Percentiles rank a stretch among this genome's conserved stretches.
These are phyloP conservation scores for Pangasius larnaudii DNA, from an alignment of 2,797 vertebrate species.

Conservation along the genomic window DNA sequence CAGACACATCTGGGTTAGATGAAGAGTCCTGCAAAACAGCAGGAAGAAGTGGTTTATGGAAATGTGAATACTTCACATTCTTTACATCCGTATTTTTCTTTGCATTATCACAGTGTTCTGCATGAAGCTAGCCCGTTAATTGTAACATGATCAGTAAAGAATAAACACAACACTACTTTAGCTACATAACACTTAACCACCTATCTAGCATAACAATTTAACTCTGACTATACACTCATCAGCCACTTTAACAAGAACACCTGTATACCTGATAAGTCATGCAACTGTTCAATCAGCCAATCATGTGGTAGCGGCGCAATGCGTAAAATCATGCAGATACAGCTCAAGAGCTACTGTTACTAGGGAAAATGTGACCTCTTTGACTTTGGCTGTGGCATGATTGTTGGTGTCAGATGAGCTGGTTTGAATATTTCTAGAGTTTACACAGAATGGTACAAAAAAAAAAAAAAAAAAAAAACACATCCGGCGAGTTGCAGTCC, in stretches of 20 bases:
- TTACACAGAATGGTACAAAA: not conserved
- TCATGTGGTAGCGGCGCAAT: not conserved
- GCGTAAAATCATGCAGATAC: not conserved
- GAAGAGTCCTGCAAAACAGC: constrained; percentile 81
- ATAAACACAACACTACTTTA: not conserved
- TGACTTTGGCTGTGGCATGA: not conserved
- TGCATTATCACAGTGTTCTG: not conserved
- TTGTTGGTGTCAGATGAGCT: not conserved
- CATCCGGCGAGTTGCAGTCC: not conserved
- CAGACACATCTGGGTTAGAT: constrained; percentile 88
- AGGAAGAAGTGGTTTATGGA: not conserved
- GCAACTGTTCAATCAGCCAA: not conserved
- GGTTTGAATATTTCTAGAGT: not conserved
- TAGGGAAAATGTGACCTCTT: not conserved
- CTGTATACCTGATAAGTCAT: not conserved
- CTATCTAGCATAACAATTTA: not conserved
- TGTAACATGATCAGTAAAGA: not conserved
- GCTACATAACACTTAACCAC: not conserved
- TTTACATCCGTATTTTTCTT: not conserved
- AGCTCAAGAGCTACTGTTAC: not conserved
- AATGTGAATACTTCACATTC: not conserved
- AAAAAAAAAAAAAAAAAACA: no score
- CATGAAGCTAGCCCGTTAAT: not conserved
- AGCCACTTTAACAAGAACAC: not conserved
- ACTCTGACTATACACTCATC: not conserved